These are phyloP conservation scores for Carposina sasakii DNA, from an alignment of 1,140 invertebrate genomes.

Conservation along the genomic window DNA sequence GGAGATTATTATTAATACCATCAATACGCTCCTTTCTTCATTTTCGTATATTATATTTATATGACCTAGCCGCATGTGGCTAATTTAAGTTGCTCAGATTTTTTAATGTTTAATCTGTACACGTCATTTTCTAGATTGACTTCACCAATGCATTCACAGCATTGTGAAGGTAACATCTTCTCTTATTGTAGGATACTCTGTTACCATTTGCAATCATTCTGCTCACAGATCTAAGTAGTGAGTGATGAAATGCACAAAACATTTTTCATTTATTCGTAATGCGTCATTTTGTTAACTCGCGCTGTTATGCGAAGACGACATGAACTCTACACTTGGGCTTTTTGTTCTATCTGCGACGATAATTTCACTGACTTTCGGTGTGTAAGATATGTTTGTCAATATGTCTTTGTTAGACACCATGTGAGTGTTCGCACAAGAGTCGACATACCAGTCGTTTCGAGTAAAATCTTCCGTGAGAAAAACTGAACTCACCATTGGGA, in stretches of 20 bases:
- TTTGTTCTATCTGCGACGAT: not conserved
- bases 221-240: not conserved
- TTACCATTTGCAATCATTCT: not conserved
- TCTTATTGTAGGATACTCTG: not conserved
- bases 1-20: too few species aligned
- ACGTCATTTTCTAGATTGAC: slow-evolving; percentile 4
- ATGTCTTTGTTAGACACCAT: slow-evolving; percentile 9
- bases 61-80: slow-evolving; percentile 19
- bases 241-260: not conserved
- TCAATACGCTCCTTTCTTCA: slow-evolving; percentile 20
- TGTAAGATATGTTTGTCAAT: not conserved
- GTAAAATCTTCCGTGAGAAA: slow-evolving; percentile 13
- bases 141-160: not conserved
- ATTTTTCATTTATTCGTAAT: not conserved
- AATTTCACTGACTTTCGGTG: slow-evolving; percentile 3
- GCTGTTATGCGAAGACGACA: not conserved
- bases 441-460: slow-evolving; percentile 15
- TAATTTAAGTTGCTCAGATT: not conserved
- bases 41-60: slow-evolving; percentile 16
- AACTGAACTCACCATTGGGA: slow-evolving; percentile 5
- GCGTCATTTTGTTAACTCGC: not conserved
- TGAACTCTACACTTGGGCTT: not conserved
- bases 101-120: slow-evolving; percentile 4
- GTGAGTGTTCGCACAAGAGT: slow-evolving; percentile 14
- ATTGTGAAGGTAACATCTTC: not conserved